Evolutionary conservation across 2,113 vertebrate species (phyloP), one percentile per base, ranked within the genome.

Genomic region (Clinocottus analis): DNA sequence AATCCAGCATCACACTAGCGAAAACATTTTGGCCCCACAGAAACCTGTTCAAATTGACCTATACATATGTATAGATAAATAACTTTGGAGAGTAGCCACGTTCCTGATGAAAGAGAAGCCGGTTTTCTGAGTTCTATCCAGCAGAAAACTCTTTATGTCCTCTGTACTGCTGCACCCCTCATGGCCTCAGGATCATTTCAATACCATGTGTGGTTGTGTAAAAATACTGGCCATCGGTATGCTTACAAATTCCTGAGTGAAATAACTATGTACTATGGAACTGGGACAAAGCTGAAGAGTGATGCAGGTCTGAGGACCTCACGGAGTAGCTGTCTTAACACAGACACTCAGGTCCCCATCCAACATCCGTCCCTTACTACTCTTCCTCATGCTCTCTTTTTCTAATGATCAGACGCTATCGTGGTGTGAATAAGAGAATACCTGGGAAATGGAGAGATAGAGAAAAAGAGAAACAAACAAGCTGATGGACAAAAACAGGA

Each of bases 301-400:
- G 69, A 90, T 83, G 83, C 33, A n/a, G 29, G 29, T 31, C 29
- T 31, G n/a, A n/a, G n/a, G n/a, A n/a, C n/a, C n/a, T n/a, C n/a
- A n/a, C n/a, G n/a, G n/a, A n/a, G n/a, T n/a, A n/a, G n/a, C n/a
- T n/a, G n/a, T n/a, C n/a, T n/a, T n/a, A n/a, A n/a, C n/a, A n/a
- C 33, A 43, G 45, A 71, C 33, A 16, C 69, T 64, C 41, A 13
- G 66, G 80, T 87, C 84, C 83, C 25, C 60, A 41, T 70, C 39
- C 55, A 62, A 82, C 56, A 87, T 81, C 37, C 47, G 53, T 87
- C 62, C 67, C 7, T 27, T 23, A 41, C 16, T 16, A 58, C 37
- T 67, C 70, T 53, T 17, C 25, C 43, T 66, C 19, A 47, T 23
- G 0, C 60, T 75, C 67, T 77, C 17, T 74, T 53, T 60, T 62